A percentile compares a stretch with the other conserved stretches of the same genome.
Conservation (phyloP, 2,113 vertebrate species). For the Rattus norvegicus region GRCr8 NC_086039.1:18816501-18817000, state of each 20-base stretch:
- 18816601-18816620: conserved; percentile 41
- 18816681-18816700: conserved; percentile 54
- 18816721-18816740: conserved; percentile 31
- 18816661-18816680: conserved; percentile 47
- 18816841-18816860: conserved; percentile 46
- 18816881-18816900: conserved; percentile 29
- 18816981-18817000: conserved; percentile 35
- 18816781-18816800: conserved; percentile 29
- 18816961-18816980: conserved; percentile 52
- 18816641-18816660: conserved; percentile 38
- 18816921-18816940: background rate
- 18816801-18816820: conserved; percentile 5
- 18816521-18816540: background rate
- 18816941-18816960: background rate
- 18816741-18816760: conserved; percentile 55
- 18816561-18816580: background rate
- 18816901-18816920: background rate
- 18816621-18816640: conserved; percentile 3
- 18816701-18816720: conserved; percentile 43
- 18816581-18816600: conserved; percentile 10
- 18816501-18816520: background rate
- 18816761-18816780: conserved; percentile 39
- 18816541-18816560: background rate
- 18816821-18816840: background rate
- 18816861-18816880: background rate